phyloP scores from a whole-genome alignment of 2,797 vertebrate genomes.

The Sebastes reedi region DNA sequence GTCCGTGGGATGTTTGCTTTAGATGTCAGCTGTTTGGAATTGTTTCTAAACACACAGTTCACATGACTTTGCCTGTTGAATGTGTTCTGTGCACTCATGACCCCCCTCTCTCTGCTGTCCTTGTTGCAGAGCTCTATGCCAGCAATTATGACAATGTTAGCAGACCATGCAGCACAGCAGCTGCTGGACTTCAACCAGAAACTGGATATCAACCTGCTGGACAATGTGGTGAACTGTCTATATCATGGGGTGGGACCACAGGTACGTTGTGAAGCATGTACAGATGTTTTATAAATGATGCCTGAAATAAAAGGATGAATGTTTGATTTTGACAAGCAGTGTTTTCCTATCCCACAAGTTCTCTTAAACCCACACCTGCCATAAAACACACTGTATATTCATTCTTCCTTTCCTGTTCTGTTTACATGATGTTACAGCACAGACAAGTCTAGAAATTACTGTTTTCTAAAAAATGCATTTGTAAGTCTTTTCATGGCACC shows the following conservation, averaged over 20 bases:
- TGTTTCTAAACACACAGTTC: constrained; percentile 64
- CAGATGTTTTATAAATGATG: not conserved
- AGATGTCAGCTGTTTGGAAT: constrained; percentile 76
- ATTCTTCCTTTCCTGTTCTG: not conserved
- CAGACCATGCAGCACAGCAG: constrained; percentile 99
- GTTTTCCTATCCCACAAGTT: not conserved
- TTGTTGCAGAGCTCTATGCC: constrained; percentile 99
- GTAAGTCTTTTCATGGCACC: not conserved
- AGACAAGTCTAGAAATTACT: not conserved
- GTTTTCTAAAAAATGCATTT: not conserved
- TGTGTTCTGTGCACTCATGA: constrained; percentile 67
- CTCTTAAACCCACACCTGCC: not conserved
- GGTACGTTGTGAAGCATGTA: constrained; percentile 81
- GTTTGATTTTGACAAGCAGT: not conserved
- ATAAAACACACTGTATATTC: not conserved
- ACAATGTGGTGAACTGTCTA: constrained; percentile 99
- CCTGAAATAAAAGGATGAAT: not conserved
- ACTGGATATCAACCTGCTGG: constrained; percentile 99
- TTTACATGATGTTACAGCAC: not conserved
- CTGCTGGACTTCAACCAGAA: constrained; percentile 99
- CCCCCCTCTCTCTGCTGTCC: constrained; percentile 65
- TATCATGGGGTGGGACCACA: constrained; percentile 99
- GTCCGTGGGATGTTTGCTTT: constrained; percentile 48
- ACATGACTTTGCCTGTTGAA: constrained; percentile 78
- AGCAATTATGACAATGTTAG: constrained; percentile 99